Base-by-base conservation (phyloP, 2,888 invertebrate species). In the Gibbula magus region DNA sequence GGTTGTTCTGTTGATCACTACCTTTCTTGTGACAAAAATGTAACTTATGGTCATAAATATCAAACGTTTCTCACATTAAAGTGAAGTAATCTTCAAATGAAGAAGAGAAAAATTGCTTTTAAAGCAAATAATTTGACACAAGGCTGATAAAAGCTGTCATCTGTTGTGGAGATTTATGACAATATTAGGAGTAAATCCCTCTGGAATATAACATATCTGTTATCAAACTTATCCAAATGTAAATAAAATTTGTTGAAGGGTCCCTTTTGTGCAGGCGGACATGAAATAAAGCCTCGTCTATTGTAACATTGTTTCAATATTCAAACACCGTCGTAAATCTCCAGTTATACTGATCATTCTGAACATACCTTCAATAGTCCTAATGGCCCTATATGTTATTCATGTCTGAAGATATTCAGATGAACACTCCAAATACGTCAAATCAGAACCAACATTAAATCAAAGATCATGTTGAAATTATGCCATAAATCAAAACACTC, bases 191-290 rank as follows among this genome's bases (percentile, higher is more conserved):
- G 16, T 70, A 70, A 35, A 70, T 39, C 39, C 20, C 35, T 10
- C 20, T 35, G 16, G 20, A 70, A 70, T 70, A 70, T 20, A 61
- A 16, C 61, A 61, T 22, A 22, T 25, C 25, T 61, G 35, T 35
- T 70, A 70, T 70, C 70, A n/a, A 29, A 61, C 32, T 70, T 70
- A 70, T 70, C 70, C 70, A 70, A 70, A 70, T 70, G 70, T 35
- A 70, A 70, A 70, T 70, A 70, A 20, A 32, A 20, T 18, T 20
- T 8, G 20, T 70, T 35, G 32, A 32, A 20, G 35, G 20, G 35
- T 39, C 39, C 20, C 70, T 39, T 70, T 70, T 70, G 70, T 35
- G 18, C 3, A 2, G 2, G 32, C 35, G 35, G 70, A 70, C 35
- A 70, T 70, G 70, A 70, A 70, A 70, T 70, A 35, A 70, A 70